Evolutionary conservation across 2,797 vertebrate species (phyloP), one percentile per base, ranked within the genome.

Genomic region (Nothura maculosa): DNA sequence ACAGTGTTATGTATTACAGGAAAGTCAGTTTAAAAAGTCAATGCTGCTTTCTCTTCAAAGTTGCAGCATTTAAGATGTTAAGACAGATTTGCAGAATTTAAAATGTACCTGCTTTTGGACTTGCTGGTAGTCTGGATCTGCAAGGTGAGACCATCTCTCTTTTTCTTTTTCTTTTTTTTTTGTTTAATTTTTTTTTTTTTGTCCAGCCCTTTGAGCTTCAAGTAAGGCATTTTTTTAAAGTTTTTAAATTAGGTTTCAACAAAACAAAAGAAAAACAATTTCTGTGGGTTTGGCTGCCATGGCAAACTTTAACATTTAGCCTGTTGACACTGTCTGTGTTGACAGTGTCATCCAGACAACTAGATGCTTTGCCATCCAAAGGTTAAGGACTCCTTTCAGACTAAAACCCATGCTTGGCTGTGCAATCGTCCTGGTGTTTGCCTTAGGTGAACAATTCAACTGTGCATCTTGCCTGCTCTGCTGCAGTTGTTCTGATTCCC

Each of bases 1-100:
- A 97, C 78, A 97, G 50, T 88, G 88, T 90, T 96, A 96, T 0
- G 14, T 89, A 50, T 95, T 96, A 96, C 92, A 97, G 92, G 90
- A 97, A 96, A 95, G 96, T 95, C 61, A 78, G 78, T 94, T 95
- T 80, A 84, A 96, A 96, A 96, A 97, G 70, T 95, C 84, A 83
- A 77, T 2, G 57, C 67, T 87, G 63, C 48, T 95, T 76, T 94
- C 83, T 92, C 84, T 93, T 96, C 74, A 69, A 87, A 97, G 81
- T 74, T 95, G 63, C 14, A 82, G 78, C 77, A 82, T 94, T 94
- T 94, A 94, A 89, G 83, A 82, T 94, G 87, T 93, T 95, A 93
- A 96, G 90, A 97, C 81, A 79, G 58, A 52, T 91, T 72, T 86
- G 67, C 62, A 94, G 80, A 85, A 92, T 88, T 96, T 78, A 38